Base-by-base conservation (phyloP, 2,113 vertebrate genomes). In the Aptenodytes forsteri region DNA sequence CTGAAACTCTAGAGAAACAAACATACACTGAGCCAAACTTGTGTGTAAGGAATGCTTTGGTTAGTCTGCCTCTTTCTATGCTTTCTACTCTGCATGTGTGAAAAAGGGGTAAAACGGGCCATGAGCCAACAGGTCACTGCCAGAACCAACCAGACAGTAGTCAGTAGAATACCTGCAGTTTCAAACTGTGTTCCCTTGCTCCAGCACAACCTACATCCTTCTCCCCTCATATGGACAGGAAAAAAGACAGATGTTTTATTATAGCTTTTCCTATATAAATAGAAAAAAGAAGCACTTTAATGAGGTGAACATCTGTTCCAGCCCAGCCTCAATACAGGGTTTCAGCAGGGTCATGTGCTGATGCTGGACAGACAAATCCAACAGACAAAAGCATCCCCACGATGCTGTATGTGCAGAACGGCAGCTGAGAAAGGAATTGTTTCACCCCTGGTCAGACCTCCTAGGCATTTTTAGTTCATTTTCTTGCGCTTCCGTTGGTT, bases 401-500 rank as follows among this genome's bases (percentile, higher is more conserved):
- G 49, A n/a, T 5, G 3, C 50, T 49, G 16, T 27, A 4, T 8
- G 30, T 54, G 26, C 61, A 34, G 61, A 46, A 29, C 0, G 0
- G 21, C 54, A 27, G 30, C 2, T 44, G 47, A 79, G 54, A 18
- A 29, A n/a, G 5, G 11, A 34, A 25, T 34, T 10, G 5, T 11
- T 40, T 32, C 1, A 4, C 9, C 49, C 11, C 50, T 54, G n/a
- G 58, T 42, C 40, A 4, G 8, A 9, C 2, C 22, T 38, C 44
- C 18, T 4, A 27, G 18, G 6, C 9, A 6, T 11, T 71, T 71
- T 97, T 71, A 98, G 8, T 7, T 96, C 79, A 98, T 98, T 92
- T 97, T 99, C 97, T 77, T 99, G 90, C 98, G 98, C 94, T 99
- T 99, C 40, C 82, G 83, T 49, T 87, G 95, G 44, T 89, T 96